Evolutionary conservation across 2,797 vertebrate genomes (phyloP).

Genomic region (Coilia nasus): DNA sequence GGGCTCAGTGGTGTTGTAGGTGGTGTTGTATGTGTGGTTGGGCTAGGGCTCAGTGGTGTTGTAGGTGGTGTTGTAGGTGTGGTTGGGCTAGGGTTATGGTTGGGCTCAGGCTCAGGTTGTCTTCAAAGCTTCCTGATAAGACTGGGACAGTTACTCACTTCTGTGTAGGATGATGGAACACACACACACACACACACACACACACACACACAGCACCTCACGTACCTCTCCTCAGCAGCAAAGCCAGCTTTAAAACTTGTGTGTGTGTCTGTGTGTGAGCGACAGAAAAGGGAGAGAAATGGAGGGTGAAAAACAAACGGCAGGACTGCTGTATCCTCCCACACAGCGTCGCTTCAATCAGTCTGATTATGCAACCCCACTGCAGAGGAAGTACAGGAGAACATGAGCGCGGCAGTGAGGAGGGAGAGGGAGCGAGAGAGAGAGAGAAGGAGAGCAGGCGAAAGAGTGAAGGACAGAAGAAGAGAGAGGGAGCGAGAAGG

Average conservation of each 20-base stretch:
- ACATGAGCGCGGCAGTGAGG: too few relatives aligned
- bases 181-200: background rate
- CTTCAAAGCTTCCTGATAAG: background rate
- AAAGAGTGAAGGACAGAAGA: too few relatives aligned
- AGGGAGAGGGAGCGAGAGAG: too few relatives aligned
- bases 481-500: too few relatives aligned
- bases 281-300: background rate
- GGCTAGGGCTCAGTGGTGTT: too few relatives aligned
- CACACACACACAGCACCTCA: too few relatives aligned
- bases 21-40: too few relatives aligned
- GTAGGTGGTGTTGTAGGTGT: too few relatives aligned
- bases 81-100: too few relatives aligned
- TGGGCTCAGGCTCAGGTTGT: too few relatives aligned
- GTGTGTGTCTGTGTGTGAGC: background rate
- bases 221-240: background rate
- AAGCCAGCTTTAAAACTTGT: background rate
- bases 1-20: too few relatives aligned
- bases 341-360: background rate
- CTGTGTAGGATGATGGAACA: background rate
- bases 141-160: background rate
- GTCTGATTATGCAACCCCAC: background rate
- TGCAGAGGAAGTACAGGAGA: background rate
- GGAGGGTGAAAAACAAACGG: conserved; percentile 32
- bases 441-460: too few relatives aligned
- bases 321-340: background rate